Percentiles rank a stretch among this genome's conserved stretches.
Evolutionary conservation across 2,113 vertebrate species (phyloP).

Genomic region (Diadophis punctatus): DNA sequence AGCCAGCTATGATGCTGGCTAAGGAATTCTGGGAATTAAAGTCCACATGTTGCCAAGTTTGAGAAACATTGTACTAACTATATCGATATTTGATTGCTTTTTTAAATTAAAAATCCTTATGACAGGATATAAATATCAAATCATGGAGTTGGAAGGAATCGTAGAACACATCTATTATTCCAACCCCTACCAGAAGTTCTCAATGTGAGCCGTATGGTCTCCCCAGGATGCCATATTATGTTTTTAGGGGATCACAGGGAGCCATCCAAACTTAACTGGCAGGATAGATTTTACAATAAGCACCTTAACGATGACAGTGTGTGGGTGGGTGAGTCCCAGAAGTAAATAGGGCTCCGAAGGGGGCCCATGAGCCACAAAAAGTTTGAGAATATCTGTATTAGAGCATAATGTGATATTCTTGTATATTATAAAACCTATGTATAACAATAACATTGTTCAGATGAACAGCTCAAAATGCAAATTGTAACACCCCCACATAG

Average conservation of each 20-base stretch:
- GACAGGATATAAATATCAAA: not conserved
- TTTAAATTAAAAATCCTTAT: not conserved
- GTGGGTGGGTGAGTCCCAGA: not conserved
- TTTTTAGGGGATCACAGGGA: too few species aligned
- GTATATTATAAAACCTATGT: not conserved
- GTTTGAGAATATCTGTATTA: not conserved
- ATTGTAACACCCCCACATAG: not conserved
- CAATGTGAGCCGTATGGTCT: not conserved
- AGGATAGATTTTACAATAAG: not conserved
- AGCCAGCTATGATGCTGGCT: not conserved
- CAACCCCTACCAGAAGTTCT: not conserved
- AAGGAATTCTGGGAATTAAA: not conserved
- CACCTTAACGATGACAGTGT: not conserved
- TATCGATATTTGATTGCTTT: not conserved
- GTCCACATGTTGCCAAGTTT: not conserved
- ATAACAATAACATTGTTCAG: not conserved
- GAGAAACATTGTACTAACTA: not conserved
- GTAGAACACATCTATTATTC: not conserved
- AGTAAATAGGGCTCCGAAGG: not conserved
- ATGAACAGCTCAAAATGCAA: not conserved
- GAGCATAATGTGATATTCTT: not conserved
- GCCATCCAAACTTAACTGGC: not conserved
- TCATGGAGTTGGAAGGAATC: not conserved
- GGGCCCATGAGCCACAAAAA: not conserved
- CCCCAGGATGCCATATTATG: not conserved